Percentiles rank a stretch among this genome's conserved stretches.
These are phyloP conservation scores for Barypeithes pellucidus DNA, from an alignment of 2,888 invertebrate species.

Conservation along the genomic window DNA sequence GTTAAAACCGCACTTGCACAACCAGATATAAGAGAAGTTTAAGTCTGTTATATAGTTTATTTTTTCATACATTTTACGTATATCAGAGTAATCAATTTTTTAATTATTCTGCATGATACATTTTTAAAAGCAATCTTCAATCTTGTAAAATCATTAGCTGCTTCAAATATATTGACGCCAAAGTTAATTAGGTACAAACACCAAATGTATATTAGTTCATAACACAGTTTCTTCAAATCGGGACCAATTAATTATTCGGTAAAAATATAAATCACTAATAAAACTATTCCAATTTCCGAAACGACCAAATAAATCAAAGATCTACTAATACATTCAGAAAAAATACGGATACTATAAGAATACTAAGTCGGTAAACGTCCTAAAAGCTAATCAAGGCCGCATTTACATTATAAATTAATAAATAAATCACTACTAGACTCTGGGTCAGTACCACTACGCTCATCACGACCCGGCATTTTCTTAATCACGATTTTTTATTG, in stretches of 20 bases:
- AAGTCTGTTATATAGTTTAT: no score
- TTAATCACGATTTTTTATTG: conserved; percentile 48
- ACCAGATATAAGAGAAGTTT: no score
- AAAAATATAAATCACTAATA: conserved; percentile 26
- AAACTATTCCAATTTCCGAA: conserved; percentile 38
- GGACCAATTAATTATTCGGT: conserved; percentile 3
- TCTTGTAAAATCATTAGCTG: no score
- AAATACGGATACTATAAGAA: conserved; percentile 44
- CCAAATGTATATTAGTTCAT: no score
- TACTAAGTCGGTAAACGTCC: conserved; percentile 44
- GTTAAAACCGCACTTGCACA: no score
- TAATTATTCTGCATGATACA: no score
- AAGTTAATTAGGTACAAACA: no score
- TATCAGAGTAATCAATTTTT: no score
- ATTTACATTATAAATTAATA: conserved; percentile 53
- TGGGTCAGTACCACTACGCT: conserved; percentile 50
- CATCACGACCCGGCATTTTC: conserved; percentile 39
- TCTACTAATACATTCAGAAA: conserved; percentile 30
- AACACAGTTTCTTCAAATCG: not conserved
- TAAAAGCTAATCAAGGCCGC: conserved; percentile 52
- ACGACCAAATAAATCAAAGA: conserved; percentile 47
- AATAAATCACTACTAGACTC: conserved; percentile 52
- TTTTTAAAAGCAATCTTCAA: no score
- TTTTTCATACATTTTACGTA: no score
- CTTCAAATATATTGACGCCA: no score